Percentiles rank a stretch among this genome's conserved stretches.
Evolutionary conservation across 1,140 invertebrate species (phyloP).

Genomic region (Tetramorium alpestre): DNA sequence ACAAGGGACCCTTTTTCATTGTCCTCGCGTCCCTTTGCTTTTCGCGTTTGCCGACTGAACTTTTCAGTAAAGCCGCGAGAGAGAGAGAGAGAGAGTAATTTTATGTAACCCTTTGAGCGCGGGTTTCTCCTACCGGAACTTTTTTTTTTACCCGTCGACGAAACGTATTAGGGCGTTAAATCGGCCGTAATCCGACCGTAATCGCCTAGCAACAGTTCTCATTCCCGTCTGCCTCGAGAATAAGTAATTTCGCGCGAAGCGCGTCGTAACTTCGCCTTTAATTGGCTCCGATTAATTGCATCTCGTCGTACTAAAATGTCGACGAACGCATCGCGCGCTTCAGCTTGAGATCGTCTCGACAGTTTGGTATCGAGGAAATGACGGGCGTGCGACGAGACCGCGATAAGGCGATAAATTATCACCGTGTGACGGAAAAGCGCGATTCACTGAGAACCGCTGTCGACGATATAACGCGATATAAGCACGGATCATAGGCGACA

Average conservation of each 20-base stretch:
- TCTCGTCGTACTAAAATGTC: neutral
- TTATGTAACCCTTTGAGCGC: constrained; percentile 38
- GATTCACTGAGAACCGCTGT: constrained; percentile 72
- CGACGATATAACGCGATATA: constrained; percentile 76
- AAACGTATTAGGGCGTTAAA: constrained; percentile 60
- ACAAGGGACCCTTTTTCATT: constrained; percentile 39
- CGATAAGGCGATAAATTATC: constrained; percentile 42
- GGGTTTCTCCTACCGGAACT: constrained; percentile 35
- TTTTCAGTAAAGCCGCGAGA: constrained; percentile 33
- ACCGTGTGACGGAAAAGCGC: constrained; percentile 13
- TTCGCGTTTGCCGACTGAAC: constrained; percentile 34
- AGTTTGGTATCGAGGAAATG: neutral
- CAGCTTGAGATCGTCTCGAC: neutral
- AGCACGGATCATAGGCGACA: constrained; percentile 78
- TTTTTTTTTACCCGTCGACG: constrained; percentile 18
- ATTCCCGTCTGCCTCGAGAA: neutral
- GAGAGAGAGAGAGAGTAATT: constrained; percentile 17
- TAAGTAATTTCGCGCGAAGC: constrained; percentile 16
- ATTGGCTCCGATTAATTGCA: constrained; percentile 63
- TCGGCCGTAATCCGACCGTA: constrained; percentile 48
- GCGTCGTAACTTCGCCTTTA: constrained; percentile 73
- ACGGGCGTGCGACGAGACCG: neutral
- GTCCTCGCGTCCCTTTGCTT: constrained; percentile 38
- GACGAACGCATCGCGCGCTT: neutral
- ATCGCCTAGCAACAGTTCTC: constrained; percentile 52